Percentiles rank a stretch among this genome's conserved stretches.
Conservation (phyloP, 2,113 vertebrate species). For the Nesogale talazaci region DNA sequence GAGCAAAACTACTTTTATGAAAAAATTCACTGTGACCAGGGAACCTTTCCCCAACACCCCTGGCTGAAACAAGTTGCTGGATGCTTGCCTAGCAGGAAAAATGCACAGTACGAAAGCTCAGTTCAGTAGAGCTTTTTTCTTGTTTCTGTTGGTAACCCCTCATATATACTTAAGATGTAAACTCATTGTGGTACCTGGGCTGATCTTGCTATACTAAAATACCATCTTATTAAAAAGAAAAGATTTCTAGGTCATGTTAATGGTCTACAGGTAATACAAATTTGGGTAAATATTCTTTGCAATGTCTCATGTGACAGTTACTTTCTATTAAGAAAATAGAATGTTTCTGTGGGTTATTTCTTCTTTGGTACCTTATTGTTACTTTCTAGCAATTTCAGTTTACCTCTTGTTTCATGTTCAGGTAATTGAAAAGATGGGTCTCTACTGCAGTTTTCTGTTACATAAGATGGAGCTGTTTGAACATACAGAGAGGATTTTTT, state of each 20-base stretch:
- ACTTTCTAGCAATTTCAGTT: neutral
- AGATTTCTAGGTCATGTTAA: neutral
- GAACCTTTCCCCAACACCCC: too few species aligned
- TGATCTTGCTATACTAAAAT: neutral
- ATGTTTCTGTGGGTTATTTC: neutral
- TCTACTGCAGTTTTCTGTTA: neutral
- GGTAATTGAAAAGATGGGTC: neutral
- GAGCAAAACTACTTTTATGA: too few species aligned
- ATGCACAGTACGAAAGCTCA: too few species aligned
- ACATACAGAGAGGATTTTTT: neutral
- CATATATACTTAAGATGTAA: neutral
- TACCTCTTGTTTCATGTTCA: neutral
- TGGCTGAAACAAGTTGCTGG: too few species aligned
- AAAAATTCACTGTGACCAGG: too few species aligned
- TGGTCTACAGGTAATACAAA: neutral
- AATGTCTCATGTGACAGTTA: neutral
- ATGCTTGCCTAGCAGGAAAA: too few species aligned
- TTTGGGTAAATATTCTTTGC: neutral
- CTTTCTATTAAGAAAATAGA: constrained; percentile 1
- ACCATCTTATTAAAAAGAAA: neutral
- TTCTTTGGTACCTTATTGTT: neutral
- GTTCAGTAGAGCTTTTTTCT: too few species aligned
- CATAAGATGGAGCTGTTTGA: neutral
- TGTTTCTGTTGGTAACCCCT: too few species aligned
- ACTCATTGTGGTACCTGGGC: neutral